Evolutionary conservation across 2,888 invertebrate species (phyloP), one percentile per base, ranked within the genome.

Genomic region (Scaeva pyrastri): DNA sequence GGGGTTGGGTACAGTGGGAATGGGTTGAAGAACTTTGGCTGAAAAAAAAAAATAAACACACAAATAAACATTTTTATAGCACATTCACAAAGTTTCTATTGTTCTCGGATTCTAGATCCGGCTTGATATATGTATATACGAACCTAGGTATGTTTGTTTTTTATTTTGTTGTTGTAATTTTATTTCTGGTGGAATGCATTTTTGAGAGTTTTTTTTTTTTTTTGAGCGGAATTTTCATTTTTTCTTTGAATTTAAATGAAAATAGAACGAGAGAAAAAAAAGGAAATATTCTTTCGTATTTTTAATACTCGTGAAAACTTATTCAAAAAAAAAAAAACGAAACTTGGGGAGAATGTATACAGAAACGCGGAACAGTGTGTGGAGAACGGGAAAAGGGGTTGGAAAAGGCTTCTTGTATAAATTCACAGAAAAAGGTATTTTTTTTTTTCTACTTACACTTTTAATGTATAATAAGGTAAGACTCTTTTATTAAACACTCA

Each of bases 141-240:
- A 7, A 55, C 45, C 48, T 19, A 48, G 10, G 19, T 43, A 12
- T 23, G 26, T 19, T 26, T n/a, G 39, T 73, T 73, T 66, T 58
- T 70, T 48, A 19, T 19, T 19, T 36, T 19, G 36, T 41, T 71
- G 16, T 55, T 76, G 19, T 64, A 45, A 64, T 50, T 41, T 62
- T 41, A 23, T 23, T 68, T 75, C 16, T 36, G 14, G 36, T 48
- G 50, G 43, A 79, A 71, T 75, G 60, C 52, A 64, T 64, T 79
- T 68, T 75, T 84, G 41, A 62, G 68, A n/a, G n/a, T n/a, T n/a
- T n/a, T n/a, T n/a, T n/a, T n/a, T n/a, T 70, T 77, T 68, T 77
- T 81, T 45, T 81, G 45, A 55, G 23, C 39, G 31, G 62, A 45
- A 41, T 39, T 79, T 74, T 72, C 2, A 7, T 72, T 55, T 36